These are phyloP conservation scores for Porphyrio hochstetteri DNA, from an alignment of 2,113 vertebrate species.

Conservation along the genomic window DNA sequence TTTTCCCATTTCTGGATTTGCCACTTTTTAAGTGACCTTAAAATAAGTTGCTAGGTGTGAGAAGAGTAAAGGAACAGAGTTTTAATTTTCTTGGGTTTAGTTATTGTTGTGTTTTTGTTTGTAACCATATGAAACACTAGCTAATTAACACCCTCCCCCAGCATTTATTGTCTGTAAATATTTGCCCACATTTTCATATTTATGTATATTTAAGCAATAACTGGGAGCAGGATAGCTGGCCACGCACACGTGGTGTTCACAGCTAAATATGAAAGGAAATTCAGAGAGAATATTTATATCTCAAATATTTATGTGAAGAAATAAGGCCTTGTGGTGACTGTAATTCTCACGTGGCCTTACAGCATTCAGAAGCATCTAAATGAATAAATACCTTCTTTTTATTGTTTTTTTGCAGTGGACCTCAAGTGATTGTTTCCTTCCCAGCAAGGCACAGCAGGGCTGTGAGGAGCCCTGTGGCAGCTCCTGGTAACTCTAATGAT, in stretches of 20 bases:
- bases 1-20: neutral
- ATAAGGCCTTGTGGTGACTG: neutral
- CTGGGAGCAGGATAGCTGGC: neutral
- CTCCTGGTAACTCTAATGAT: neutral
- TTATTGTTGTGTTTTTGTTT: neutral
- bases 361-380: neutral
- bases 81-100: neutral
- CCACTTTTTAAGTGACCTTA: neutral
- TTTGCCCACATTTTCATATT: neutral
- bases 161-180: constrained; percentile 17
- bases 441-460: neutral
- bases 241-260: neutral
- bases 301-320: neutral
- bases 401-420: neutral
- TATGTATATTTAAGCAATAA: neutral
- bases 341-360: neutral
- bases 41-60: neutral
- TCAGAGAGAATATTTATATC: neutral
- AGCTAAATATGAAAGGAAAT: neutral
- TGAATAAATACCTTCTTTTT: neutral
- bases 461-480: neutral
- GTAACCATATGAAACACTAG: neutral
- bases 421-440: neutral
- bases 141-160: neutral
- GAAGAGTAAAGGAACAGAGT: neutral